These are phyloP conservation scores for Mythimna vitellina DNA, from an alignment of 2,888 invertebrate genomes.

Conservation along the genomic window DNA sequence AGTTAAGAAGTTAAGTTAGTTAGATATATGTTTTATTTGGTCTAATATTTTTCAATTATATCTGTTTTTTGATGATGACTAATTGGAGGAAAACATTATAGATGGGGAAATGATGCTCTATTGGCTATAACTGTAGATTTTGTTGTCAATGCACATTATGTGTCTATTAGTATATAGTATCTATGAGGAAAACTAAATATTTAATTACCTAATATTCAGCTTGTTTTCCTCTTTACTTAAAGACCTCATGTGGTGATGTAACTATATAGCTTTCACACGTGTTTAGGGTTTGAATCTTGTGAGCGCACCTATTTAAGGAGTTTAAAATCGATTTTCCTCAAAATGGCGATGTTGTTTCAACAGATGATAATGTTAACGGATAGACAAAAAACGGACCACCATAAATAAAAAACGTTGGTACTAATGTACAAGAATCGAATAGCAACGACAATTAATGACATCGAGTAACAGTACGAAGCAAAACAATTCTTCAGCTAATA, in stretches of 20 bases:
- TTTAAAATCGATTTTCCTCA: constrained; percentile 42
- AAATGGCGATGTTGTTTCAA: neutral
- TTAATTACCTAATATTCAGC: neutral
- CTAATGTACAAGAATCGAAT: neutral
- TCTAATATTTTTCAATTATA: neutral
- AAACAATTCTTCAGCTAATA: neutral
- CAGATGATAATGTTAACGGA: neutral
- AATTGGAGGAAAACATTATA: neutral
- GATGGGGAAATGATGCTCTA: constrained; percentile 4
- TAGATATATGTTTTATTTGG: neutral
- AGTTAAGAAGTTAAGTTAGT: constrained; percentile 6
- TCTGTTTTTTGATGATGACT: neutral
- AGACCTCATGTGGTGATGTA: constrained; percentile 22
- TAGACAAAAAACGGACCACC: neutral
- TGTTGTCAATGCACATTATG: neutral
- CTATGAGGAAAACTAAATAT: constrained; percentile 25
- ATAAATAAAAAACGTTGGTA: neutral
- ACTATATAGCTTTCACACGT: constrained; percentile 30
- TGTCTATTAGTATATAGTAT: neutral
- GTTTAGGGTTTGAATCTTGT: constrained; percentile 32
- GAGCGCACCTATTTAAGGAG: constrained; percentile 9
- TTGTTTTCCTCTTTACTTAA: constrained; percentile 26
- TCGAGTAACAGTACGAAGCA: too few species aligned
- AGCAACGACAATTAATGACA: too few species aligned
- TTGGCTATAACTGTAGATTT: neutral